Evolutionary conservation across 2,113 vertebrate species (phyloP).

Genomic region (Grammomys surdaster): DNA sequence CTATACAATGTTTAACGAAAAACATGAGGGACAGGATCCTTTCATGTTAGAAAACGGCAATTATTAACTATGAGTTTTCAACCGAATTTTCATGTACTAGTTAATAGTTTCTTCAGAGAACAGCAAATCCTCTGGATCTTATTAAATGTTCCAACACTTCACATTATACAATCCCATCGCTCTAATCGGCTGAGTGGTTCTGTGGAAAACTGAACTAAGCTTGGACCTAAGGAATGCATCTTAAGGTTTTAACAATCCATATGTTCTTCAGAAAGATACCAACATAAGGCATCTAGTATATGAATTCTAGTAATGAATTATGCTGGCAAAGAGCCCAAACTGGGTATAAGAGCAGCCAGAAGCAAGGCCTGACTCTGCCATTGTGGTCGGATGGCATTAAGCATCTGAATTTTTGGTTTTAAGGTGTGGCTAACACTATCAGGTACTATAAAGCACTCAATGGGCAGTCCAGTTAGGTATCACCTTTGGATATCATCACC

Average conservation of each 20-base stretch:
- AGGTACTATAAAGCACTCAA: not conserved
- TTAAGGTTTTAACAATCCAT: not conserved
- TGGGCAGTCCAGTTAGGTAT: not conserved
- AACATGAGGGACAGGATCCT: not conserved
- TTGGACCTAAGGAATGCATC: not conserved
- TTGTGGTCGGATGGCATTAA: not conserved
- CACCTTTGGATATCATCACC: not conserved
- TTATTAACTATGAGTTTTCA: slow-evolving; percentile 69
- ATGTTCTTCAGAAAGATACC: not conserved
- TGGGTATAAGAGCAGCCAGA: not conserved
- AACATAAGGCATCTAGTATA: not conserved
- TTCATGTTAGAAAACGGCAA: slow-evolving; percentile 65
- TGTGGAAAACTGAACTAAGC: not conserved
- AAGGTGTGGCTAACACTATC: not conserved
- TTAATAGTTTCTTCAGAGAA: slow-evolving; percentile 66
- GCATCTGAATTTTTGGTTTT: slow-evolving; percentile 1
- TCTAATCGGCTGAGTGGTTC: not conserved
- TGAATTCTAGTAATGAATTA: not conserved
- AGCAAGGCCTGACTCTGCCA: not conserved
- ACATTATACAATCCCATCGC: slow-evolving; percentile 27
- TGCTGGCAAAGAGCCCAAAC: not conserved
- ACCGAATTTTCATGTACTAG: slow-evolving; percentile 59
- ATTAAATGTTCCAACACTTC: slow-evolving; percentile 39
- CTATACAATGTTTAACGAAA: slow-evolving; percentile 71
- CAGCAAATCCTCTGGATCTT: not conserved